Evolutionary conservation across 1,140 invertebrate genomes (phyloP).

Genomic region (Heterodera schachtii): DNA sequence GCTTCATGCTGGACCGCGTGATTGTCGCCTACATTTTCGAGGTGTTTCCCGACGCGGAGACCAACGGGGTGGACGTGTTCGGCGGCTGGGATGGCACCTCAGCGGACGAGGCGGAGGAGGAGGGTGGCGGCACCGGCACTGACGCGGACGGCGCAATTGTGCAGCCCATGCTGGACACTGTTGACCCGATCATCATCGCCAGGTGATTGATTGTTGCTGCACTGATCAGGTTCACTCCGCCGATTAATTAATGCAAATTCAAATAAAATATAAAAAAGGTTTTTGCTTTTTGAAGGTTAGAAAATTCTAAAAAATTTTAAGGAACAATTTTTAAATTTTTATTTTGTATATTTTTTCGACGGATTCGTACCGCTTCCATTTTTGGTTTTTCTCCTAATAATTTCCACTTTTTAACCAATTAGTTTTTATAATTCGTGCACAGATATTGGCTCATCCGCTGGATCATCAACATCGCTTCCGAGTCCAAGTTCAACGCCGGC

Average conservation of each 20-base stretch:
- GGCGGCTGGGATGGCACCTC: constrained; percentile 58
- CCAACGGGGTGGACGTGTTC: constrained; percentile 60
- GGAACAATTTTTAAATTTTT: too few species aligned
- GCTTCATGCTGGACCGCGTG: constrained; percentile 58
- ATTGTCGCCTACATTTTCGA: constrained; percentile 58
- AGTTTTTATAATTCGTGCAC: too few species aligned
- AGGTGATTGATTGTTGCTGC: not conserved
- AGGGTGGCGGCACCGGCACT: constrained; percentile 5
- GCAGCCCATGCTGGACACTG: constrained; percentile 53
- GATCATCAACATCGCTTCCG: constrained; percentile 61
- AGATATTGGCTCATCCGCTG: constrained; percentile 60
- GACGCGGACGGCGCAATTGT: not conserved
- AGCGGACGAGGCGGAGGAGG: constrained; percentile 32
- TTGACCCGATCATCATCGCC: constrained; percentile 62
- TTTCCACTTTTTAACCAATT: too few species aligned
- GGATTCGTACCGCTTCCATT: too few species aligned
- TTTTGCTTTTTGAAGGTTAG: too few species aligned
- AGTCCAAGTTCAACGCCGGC: not conserved
- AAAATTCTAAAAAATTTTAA: too few species aligned
- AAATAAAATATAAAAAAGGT: too few species aligned
- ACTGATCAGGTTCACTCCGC: too few species aligned
- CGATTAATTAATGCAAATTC: too few species aligned
- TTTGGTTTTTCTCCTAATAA: too few species aligned
- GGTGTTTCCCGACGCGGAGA: constrained; percentile 58
- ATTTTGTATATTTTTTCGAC: too few species aligned